These are phyloP conservation scores for Mesocentrotus franciscanus DNA, from an alignment of 53 echinoderm and acorn worm species.

Conservation along the genomic window DNA sequence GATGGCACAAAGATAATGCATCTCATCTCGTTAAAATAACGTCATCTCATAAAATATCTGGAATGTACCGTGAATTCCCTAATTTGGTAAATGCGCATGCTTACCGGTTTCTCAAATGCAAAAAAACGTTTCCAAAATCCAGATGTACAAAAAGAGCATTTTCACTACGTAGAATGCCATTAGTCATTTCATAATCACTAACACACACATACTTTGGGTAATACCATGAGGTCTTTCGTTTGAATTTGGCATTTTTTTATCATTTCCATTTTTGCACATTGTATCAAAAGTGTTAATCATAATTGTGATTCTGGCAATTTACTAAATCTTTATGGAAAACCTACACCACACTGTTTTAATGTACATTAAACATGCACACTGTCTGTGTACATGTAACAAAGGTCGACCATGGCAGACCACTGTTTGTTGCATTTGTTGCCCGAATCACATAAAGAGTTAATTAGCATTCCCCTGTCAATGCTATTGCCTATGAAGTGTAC, in stretches of 20 bases:
- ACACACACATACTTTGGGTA: constrained; percentile 4
- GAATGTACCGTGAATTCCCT: not conserved
- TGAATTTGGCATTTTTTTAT: not conserved
- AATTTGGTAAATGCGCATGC: not conserved
- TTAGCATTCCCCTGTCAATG: not conserved
- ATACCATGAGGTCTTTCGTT: not conserved
- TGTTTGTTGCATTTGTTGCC: too few relatives aligned
- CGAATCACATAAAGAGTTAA: not conserved
- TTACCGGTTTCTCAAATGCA: too few relatives aligned
- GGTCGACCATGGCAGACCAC: too few relatives aligned
- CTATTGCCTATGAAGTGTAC: not conserved
- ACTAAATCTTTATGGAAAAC: too few relatives aligned
- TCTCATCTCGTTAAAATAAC: not conserved
- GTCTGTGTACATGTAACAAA: too few relatives aligned
- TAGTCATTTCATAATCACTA: not conserved
- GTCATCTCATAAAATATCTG: not conserved
- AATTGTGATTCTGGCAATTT: not conserved
- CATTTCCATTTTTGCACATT: not conserved
- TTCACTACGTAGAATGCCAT: not conserved
- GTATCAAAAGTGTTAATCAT: not conserved
- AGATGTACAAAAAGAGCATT: not conserved
- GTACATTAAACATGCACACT: too few relatives aligned
- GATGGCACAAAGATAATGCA: not conserved
- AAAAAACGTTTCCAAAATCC: not conserved
- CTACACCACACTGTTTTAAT: too few relatives aligned